Evolutionary conservation across 1,140 invertebrate genomes (phyloP).

Genomic region (Acyrthosiphon pisum): DNA sequence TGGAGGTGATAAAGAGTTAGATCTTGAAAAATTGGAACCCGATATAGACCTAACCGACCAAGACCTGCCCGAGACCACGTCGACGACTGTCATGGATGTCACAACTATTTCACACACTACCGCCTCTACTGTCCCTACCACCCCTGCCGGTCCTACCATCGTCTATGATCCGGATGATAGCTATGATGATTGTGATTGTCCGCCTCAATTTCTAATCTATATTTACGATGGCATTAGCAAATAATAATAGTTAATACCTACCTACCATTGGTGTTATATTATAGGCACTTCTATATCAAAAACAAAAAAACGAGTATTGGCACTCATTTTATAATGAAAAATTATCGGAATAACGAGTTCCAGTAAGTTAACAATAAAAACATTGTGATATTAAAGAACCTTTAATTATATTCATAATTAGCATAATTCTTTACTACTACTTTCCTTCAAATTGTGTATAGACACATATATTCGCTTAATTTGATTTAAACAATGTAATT

Average conservation of each 20-base stretch:
- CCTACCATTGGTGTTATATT: not conserved
- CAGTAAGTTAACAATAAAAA: too few relatives aligned
- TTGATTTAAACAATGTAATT: too few relatives aligned
- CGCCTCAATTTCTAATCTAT: too few relatives aligned
- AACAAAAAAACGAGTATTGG: not conserved
- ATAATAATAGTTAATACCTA: not conserved
- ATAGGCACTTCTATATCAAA: not conserved
- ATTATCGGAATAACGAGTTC: too few relatives aligned
- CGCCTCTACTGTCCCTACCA: too few relatives aligned
- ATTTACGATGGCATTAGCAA: not conserved
- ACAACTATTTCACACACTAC: not conserved
- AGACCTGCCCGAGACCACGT: not conserved
- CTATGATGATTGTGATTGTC: not conserved
- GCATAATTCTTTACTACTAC: not conserved
- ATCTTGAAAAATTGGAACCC: not conserved
- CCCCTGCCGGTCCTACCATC: too few relatives aligned
- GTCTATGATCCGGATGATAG: not conserved
- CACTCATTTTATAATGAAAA: not conserved
- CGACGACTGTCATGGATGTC: not conserved
- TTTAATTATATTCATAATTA: not conserved
- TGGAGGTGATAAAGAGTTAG: not conserved
- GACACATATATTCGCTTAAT: too few relatives aligned
- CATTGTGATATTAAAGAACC: not conserved
- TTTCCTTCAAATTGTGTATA: too few relatives aligned
- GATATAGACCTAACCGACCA: not conserved